These are phyloP conservation scores for Lepidochitona cinerea DNA, from an alignment of 2,888 invertebrate genomes.

Conservation along the genomic window DNA sequence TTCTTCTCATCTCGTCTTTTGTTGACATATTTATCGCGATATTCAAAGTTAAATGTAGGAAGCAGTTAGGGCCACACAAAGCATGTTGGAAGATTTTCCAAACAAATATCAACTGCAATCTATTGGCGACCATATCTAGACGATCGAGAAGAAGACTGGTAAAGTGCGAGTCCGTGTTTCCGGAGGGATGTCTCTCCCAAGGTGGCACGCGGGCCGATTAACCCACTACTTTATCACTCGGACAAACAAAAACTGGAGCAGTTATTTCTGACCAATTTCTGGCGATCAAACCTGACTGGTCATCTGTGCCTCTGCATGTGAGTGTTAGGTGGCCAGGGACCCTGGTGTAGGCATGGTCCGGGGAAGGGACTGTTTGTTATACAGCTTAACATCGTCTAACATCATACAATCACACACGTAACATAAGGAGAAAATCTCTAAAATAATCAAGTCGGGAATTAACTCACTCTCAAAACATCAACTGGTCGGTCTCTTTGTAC, in stretches of 20 bases:
- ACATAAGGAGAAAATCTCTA: no score
- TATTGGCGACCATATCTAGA: neutral
- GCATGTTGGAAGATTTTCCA: neutral
- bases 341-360: no score
- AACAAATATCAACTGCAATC: neutral
- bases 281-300: neutral
- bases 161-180: neutral
- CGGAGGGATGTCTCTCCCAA: neutral
- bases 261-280: neutral
- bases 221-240: neutral
- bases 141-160: neutral
- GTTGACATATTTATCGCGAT: neutral
- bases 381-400: no score
- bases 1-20: neutral
- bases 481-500: no score
- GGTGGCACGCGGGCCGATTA: neutral
- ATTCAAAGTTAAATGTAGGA: neutral
- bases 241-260: neutral
- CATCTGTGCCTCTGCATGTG: no score
- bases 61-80: neutral
- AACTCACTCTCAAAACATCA: no score
- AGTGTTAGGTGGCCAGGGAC: no score
- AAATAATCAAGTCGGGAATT: no score
- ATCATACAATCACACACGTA: no score
- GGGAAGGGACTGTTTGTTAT: no score